Evolutionary conservation across 1,140 invertebrate species (phyloP).

Genomic region (Ips typographus): DNA sequence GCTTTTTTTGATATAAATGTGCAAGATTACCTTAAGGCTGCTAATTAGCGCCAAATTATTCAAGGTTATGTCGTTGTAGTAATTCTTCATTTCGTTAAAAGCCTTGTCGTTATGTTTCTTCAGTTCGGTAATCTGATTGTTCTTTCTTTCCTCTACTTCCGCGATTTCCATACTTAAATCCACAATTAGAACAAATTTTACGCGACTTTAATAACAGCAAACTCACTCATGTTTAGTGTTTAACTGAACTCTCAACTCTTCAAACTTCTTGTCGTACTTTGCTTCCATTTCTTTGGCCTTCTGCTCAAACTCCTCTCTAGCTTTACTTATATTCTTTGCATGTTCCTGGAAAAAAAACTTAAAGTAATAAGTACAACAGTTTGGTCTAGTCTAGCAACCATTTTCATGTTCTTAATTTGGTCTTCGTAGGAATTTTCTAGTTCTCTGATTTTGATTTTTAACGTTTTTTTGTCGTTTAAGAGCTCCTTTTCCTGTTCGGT

Average conservation of each 20-base stretch:
- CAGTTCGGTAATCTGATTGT: constrained; percentile 78
- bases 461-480: constrained; percentile 73
- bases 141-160: constrained; percentile 88
- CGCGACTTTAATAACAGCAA: too few relatives aligned
- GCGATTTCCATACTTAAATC: constrained; percentile 67
- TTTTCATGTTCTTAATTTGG: constrained; percentile 63
- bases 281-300: constrained; percentile 76
- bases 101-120: constrained; percentile 82
- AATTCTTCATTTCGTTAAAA: constrained; percentile 87
- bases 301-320: constrained; percentile 69
- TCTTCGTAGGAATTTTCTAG: constrained; percentile 68
- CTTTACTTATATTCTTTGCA: constrained; percentile 13
- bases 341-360: constrained; percentile 18
- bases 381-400: constrained; percentile 52
- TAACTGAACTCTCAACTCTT: constrained; percentile 70
- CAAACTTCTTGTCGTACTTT: constrained; percentile 79
- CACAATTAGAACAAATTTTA: neutral
- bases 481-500: constrained; percentile 73
- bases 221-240: constrained; percentile 64
- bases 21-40: constrained; percentile 66
- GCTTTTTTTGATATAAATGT: neutral
- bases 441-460: constrained; percentile 74
- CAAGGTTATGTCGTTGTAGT: constrained; percentile 90
- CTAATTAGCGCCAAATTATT: constrained; percentile 86
- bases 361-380: neutral